Base-by-base conservation (phyloP, 2,888 invertebrate genomes). In the Aspidapion aeneum region DNA sequence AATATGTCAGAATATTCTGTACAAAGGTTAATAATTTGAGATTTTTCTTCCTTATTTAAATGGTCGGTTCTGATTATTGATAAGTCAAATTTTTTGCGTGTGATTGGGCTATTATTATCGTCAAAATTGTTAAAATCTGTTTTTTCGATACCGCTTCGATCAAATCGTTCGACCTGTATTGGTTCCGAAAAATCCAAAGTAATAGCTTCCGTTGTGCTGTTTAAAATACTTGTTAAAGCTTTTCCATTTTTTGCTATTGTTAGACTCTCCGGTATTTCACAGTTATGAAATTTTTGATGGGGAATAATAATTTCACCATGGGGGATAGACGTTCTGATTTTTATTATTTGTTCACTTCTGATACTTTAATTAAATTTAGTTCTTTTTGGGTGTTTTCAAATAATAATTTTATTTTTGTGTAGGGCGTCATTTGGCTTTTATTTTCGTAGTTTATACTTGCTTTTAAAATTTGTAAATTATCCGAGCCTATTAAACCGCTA, bases 21-120 rank as follows among this genome's bases (percentile, higher is more conserved):
- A 55, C 66, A 64, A 20, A 68, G 18, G 17, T 63, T 57, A 9
- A 55, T 19, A 18, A 69, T 58, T 20, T 62, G 54, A 18, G 20
- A n/a, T 60, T 61, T 62, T 67, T 70, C 68, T 63, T 70, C 68
- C 1, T 2, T 0, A 55, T 69, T 68, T 9, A 70, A 17, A 63
- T 69, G 70, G 17, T 63, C 19, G 7, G 62, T 63, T 58, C 67
- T n/a, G n/a, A n/a, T n/a, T n/a, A n/a, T n/a, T n/a, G n/a, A n/a
- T n/a, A n/a, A n/a, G n/a, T n/a, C n/a, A n/a, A n/a, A n/a, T n/a
- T n/a, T n/a, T n/a, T n/a, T n/a, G n/a, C n/a, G n/a, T n/a, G n/a
- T n/a, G n/a, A n/a, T n/a, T n/a, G n/a, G n/a, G n/a, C n/a, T n/a
- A n/a, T n/a, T n/a, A n/a, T n/a, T n/a, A n/a, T n/a, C n/a, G n/a